A percentile compares a stretch with the other conserved stretches of the same genome.
These are phyloP conservation scores for Diprion similis DNA, from an alignment of 1,140 invertebrate genomes.

Conservation along the genomic window DNA sequence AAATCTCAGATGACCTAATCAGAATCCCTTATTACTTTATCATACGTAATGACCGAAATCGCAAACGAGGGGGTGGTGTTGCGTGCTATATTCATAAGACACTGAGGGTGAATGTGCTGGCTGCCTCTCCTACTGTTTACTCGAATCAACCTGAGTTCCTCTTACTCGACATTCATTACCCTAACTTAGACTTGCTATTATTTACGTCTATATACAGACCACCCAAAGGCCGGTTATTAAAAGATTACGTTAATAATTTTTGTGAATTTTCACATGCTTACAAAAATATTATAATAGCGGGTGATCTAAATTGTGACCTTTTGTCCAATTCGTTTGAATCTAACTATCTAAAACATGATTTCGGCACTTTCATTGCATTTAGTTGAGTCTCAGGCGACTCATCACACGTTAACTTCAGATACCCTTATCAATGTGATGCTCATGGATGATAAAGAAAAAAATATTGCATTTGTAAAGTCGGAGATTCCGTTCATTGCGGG, in stretches of 20 bases:
- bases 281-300: too few species aligned
- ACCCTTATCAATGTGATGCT: too few species aligned
- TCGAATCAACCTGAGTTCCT: not conserved
- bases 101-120: not conserved
- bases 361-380: too few species aligned
- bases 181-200: not conserved
- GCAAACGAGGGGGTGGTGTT: slow-evolving; percentile 10
- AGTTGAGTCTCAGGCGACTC: too few species aligned
- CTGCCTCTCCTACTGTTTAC: not conserved
- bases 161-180: not conserved
- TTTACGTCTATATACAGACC: not conserved
- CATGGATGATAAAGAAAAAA: too few species aligned
- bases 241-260: not conserved
- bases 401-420: too few species aligned
- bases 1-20: not conserved
- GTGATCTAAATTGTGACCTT: too few species aligned
- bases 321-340: too few species aligned
- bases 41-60: slow-evolving; percentile 11
- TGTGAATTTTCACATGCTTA: not conserved
- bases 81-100: slow-evolving; percentile 13
- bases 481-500: slow-evolving; percentile 1
- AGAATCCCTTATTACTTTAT: slow-evolving; percentile 9
- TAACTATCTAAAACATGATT: too few species aligned
- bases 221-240: slow-evolving; percentile 8
- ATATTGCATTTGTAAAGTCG: not conserved